Evolutionary conservation across 1,140 invertebrate species (phyloP).

Genomic region (Amphibalanus amphitrite): DNA sequence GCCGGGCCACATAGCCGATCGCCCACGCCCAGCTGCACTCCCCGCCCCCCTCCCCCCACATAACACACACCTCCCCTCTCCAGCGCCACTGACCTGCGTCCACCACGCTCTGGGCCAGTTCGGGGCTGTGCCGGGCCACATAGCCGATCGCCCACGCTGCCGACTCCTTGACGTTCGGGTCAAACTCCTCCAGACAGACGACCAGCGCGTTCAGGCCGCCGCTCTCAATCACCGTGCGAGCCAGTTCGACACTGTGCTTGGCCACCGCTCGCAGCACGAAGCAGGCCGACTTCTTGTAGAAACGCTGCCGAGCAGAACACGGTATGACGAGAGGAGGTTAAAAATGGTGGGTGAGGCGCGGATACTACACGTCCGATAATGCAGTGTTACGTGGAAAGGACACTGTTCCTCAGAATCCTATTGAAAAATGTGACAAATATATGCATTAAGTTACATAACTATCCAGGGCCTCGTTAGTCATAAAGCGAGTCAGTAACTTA

Average conservation of each 20-base stretch:
- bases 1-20: conserved; percentile 53
- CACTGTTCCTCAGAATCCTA: too few species aligned
- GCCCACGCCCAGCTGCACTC: too few species aligned
- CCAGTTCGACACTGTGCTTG: conserved; percentile 51
- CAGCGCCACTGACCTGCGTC: conserved; percentile 39
- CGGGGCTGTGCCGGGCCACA: conserved; percentile 49
- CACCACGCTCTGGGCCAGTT: conserved; percentile 40
- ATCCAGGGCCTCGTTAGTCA: too few species aligned
- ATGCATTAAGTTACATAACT: too few species aligned
- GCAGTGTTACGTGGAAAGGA: too few species aligned
- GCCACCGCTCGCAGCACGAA: conserved; percentile 43
- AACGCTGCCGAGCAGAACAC: conserved; percentile 31
- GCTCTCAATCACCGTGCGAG: conserved; percentile 42
- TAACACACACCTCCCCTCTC: too few species aligned
- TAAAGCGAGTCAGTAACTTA: too few species aligned
- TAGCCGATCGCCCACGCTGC: conserved; percentile 60
- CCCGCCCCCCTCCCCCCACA: too few species aligned
- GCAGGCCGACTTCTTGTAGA: conserved; percentile 47
- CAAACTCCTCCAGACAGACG: conserved; percentile 58
- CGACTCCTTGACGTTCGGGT: conserved; percentile 57
- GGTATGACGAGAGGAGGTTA: too few species aligned
- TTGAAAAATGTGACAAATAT: too few species aligned
- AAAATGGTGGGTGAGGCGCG: too few species aligned
- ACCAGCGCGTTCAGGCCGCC: conserved; percentile 53
- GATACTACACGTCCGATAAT: too few species aligned